Percentiles rank a stretch among this genome's conserved stretches.
Conservation (phyloP, 2,797 vertebrate genomes). For the Melanotaenia trifasciata region DNA sequence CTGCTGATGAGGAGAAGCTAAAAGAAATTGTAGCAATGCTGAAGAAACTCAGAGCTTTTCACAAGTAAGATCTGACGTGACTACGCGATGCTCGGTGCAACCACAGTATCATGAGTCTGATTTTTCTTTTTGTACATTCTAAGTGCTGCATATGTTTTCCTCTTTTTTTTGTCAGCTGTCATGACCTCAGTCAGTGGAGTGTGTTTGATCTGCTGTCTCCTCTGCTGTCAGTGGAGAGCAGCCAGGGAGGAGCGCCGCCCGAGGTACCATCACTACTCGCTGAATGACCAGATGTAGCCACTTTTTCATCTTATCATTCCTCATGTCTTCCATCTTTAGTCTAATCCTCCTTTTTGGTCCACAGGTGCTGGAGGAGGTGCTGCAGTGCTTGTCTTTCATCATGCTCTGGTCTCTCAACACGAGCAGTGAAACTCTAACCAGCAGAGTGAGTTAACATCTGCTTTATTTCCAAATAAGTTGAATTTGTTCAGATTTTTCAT, state of each 20-base stretch:
- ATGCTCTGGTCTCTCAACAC: slow-evolving; percentile 88
- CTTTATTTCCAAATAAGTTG: background rate
- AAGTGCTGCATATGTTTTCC: background rate
- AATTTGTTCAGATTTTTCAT: background rate
- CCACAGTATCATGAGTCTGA: background rate
- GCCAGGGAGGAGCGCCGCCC: slow-evolving; percentile 70
- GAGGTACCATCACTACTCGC: slow-evolving; percentile 76
- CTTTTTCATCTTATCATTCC: background rate
- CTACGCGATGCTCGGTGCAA: background rate
- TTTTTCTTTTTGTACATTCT: background rate
- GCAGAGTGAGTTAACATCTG: slow-evolving; percentile 81
- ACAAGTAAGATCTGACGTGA: slow-evolving; percentile 84
- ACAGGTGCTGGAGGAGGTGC: slow-evolving; percentile 86
- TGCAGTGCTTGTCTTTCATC: slow-evolving; percentile 87
- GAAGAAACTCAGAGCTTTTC: slow-evolving; percentile 87
- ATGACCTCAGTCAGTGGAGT: slow-evolving; percentile 87
- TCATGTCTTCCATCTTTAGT: background rate
- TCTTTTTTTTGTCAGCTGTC: slow-evolving; percentile 79
- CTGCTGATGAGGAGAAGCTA: slow-evolving; percentile 69
- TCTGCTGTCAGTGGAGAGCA: slow-evolving; percentile 80
- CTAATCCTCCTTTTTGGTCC: background rate
- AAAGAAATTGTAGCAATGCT: slow-evolving; percentile 76
- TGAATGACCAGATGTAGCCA: background rate
- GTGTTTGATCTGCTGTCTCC: slow-evolving; percentile 83
- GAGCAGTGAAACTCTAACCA: slow-evolving; percentile 74